phyloP scores from a whole-genome alignment of 2,888 invertebrate species.

The Leptarthrus brevirostris region DNA sequence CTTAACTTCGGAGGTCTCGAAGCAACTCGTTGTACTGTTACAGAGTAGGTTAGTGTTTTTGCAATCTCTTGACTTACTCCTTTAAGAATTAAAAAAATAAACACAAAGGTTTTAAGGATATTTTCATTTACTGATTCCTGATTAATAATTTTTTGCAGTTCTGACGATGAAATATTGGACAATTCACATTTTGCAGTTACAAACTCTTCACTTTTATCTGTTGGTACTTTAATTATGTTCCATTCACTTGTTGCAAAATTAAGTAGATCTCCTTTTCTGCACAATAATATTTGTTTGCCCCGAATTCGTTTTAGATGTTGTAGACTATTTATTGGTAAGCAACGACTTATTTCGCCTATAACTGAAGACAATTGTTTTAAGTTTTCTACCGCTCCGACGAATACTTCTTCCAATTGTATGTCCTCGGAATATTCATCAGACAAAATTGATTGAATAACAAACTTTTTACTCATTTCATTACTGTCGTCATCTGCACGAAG shows the following conservation, averaged over 20 bases:
- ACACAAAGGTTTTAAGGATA: conserved; percentile 1
- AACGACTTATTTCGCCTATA: conserved; percentile 71
- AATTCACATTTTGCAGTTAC: neutral
- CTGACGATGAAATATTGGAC: neutral
- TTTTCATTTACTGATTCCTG: neutral
- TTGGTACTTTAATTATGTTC: neutral
- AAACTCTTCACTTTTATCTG: neutral
- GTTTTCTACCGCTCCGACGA: conserved; percentile 72
- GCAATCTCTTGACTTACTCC: conserved; percentile 43
- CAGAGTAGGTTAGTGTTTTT: conserved; percentile 60
- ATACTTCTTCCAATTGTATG: conserved; percentile 70
- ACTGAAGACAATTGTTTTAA: conserved; percentile 73
- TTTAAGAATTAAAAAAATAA: conserved; percentile 18
- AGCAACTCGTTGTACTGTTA: conserved; percentile 72
- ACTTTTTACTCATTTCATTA: neutral
- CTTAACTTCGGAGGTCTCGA: conserved; percentile 73
- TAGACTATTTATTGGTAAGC: conserved; percentile 72
- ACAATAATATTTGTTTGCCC: conserved; percentile 72
- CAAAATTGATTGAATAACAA: conserved; percentile 69
- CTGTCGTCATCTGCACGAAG: neutral
- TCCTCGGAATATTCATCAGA: conserved; percentile 69
- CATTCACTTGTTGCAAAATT: conserved; percentile 66
- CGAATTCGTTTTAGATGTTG: conserved; percentile 81
- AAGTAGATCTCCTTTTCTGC: conserved; percentile 64
- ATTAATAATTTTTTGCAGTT: neutral